Evolutionary conservation across 1,140 invertebrate genomes (phyloP).

Genomic region (Drosophila busckii): DNA sequence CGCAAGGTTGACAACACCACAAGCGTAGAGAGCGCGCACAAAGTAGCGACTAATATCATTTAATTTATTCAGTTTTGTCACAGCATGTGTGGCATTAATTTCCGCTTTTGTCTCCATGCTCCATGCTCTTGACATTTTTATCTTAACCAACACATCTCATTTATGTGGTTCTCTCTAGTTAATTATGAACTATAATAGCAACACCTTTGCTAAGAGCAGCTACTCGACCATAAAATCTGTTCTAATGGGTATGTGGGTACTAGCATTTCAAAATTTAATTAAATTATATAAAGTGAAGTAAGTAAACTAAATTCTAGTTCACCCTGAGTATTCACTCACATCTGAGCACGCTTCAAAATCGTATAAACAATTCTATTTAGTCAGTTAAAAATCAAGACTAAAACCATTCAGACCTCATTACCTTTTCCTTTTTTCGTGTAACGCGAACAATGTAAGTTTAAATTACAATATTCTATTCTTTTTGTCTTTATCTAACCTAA

Average conservation of each 20-base stretch:
- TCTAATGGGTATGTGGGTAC: too few species aligned
- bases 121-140: neutral
- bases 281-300: too few species aligned
- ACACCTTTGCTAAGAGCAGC: too few species aligned
- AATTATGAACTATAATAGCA: slow-evolving; percentile 41
- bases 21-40: slow-evolving; percentile 24
- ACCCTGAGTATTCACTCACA: neutral
- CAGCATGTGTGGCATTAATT: slow-evolving; percentile 39
- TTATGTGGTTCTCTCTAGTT: slow-evolving; percentile 42
- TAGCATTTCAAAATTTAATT: slow-evolving; percentile 22
- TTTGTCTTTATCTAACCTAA: neutral
- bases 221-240: too few species aligned
- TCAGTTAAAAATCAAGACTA: slow-evolving; percentile 20
- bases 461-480: neutral
- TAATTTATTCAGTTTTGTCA: slow-evolving; percentile 48
- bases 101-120: slow-evolving; percentile 39
- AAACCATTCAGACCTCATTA: slow-evolving; percentile 4
- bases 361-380: neutral
- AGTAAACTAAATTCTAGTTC: too few species aligned
- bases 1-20: slow-evolving; percentile 24
- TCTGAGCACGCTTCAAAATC: too few species aligned
- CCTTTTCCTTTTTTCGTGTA: slow-evolving; percentile 30
- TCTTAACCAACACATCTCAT: slow-evolving; percentile 14
- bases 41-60: slow-evolving; percentile 58
- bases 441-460: neutral